phyloP scores from a whole-genome alignment of 2,888 invertebrate species.

The Tanytarsus gracilentus region DNA sequence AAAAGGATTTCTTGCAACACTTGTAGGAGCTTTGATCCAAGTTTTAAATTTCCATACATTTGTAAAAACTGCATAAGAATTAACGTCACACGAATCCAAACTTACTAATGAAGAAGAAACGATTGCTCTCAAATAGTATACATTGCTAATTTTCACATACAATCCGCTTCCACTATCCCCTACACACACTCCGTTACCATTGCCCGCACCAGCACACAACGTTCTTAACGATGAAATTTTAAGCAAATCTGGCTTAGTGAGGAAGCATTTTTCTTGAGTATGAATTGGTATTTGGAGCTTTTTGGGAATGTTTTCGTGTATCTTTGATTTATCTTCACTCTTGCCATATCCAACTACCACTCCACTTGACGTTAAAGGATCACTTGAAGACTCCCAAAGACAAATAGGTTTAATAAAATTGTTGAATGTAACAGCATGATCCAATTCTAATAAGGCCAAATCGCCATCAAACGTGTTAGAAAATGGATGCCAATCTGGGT shows the following conservation, averaged over 20 bases:
- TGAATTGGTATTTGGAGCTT: neutral
- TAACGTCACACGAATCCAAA: neutral
- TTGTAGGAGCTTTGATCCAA: no score
- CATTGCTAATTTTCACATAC: neutral
- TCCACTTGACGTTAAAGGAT: neutral
- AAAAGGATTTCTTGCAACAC: no score
- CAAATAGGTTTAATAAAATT: slow-evolving; percentile 13
- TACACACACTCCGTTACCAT: neutral
- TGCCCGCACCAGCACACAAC: neutral
- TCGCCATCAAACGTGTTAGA: neutral
- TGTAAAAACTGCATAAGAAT: neutral
- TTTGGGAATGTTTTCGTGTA: neutral
- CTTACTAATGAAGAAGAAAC: neutral
- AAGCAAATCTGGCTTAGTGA: neutral
- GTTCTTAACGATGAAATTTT: neutral
- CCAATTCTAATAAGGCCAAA: neutral
- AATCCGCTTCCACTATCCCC: neutral
- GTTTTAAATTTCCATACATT: no score
- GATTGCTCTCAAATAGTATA: neutral
- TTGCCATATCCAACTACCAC: neutral
- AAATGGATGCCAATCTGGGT: slow-evolving; percentile 17
- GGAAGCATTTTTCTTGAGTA: neutral
- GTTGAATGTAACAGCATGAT: neutral
- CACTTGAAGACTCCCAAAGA: neutral
- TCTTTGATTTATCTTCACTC: neutral